These are phyloP conservation scores for Electrophaes corylata DNA, from an alignment of 2,888 invertebrate genomes.

Conservation along the genomic window DNA sequence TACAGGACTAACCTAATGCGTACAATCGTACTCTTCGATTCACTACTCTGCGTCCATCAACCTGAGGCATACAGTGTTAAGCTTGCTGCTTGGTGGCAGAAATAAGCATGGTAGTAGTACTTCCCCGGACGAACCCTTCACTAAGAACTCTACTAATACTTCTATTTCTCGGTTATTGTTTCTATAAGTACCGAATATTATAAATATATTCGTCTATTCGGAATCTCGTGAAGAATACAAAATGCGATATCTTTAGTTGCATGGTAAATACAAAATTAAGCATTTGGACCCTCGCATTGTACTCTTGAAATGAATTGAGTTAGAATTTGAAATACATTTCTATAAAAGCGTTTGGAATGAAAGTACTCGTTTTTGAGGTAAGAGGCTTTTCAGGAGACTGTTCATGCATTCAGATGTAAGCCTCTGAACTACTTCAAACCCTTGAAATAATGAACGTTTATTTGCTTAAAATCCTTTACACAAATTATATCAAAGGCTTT, in stretches of 20 bases:
- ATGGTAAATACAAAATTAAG: constrained; percentile 26
- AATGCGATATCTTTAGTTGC: constrained; percentile 23
- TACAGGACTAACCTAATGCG: no score
- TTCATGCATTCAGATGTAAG: background rate
- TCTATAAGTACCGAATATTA: no score
- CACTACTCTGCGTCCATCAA: no score
- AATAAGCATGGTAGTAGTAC: no score
- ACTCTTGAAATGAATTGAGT: constrained; percentile 22
- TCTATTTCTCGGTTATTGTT: no score
- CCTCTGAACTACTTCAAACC: background rate
- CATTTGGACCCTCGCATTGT: constrained; percentile 18
- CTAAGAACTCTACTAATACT: no score
- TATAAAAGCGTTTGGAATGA: background rate
- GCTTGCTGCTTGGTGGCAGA: no score
- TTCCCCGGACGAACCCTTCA: no score
- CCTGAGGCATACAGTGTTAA: no score
- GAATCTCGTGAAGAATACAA: no score
- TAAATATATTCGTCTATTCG: background rate
- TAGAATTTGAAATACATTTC: constrained; percentile 17
- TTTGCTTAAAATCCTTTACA: background rate
- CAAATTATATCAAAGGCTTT: background rate
- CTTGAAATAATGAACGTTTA: background rate
- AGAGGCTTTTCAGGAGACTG: constrained; percentile 7
- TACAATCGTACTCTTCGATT: no score
- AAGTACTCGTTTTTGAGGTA: constrained; percentile 3